phyloP scores from a whole-genome alignment of 2,113 vertebrate genomes.

The Camarhynchus parvulus region DNA sequence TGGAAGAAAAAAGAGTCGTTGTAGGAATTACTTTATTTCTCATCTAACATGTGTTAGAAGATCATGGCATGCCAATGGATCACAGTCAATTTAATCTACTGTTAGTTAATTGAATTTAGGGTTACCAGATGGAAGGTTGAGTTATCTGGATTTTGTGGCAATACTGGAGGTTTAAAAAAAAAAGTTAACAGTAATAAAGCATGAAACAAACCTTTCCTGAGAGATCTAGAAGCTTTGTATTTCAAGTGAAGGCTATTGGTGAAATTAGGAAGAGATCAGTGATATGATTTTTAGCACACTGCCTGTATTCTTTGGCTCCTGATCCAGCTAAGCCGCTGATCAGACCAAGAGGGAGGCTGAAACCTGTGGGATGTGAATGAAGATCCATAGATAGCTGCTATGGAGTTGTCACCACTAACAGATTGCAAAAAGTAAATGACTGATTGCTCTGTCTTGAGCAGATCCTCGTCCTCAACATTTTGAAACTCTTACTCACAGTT shows the following conservation, averaged over 20 bases:
- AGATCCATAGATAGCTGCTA: neutral
- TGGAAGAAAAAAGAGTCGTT: neutral
- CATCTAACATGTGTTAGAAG: conserved; percentile 56
- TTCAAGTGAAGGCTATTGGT: neutral
- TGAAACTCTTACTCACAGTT: neutral
- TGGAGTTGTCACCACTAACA: neutral
- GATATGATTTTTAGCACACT: neutral
- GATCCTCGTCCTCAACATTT: neutral
- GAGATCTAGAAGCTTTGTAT: neutral
- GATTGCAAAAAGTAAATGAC: neutral
- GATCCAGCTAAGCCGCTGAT: neutral
- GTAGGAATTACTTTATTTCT: neutral
- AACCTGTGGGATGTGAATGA: neutral
- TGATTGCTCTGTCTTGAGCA: neutral
- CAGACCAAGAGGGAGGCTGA: neutral
- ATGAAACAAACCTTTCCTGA: neutral
- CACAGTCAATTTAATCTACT: conserved; percentile 49
- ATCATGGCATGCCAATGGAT: conserved; percentile 57
- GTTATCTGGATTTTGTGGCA: conserved; percentile 57
- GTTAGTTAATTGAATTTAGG: neutral
- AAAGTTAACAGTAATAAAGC: neutral
- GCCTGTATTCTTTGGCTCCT: neutral
- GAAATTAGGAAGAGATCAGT: neutral
- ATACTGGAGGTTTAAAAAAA: conserved; percentile 60
- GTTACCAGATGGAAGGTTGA: conserved; percentile 49